Conservation (phyloP, 2,888 invertebrate species). For the Zaprionus obscuricornis region DNA sequence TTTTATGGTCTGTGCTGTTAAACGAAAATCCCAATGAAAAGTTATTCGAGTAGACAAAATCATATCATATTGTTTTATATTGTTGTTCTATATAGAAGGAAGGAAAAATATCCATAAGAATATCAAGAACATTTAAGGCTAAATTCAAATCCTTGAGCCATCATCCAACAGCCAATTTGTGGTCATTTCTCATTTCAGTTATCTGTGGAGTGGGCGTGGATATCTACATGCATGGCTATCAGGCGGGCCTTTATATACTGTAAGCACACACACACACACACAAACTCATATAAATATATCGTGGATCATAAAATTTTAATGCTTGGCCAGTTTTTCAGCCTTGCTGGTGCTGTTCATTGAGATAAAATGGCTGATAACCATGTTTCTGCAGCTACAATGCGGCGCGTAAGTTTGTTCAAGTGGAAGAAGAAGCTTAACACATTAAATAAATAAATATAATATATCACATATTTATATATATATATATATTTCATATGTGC, state of each 20-base stretch:
- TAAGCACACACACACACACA: constrained; percentile 83
- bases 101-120: constrained; percentile 23
- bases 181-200: constrained; percentile 84
- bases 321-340: constrained; percentile 85
- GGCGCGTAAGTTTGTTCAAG: constrained; percentile 72
- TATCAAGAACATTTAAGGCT: constrained; percentile 1
- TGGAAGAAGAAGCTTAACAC: constrained; percentile 3
- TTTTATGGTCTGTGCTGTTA: constrained; percentile 53
- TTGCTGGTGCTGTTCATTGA: constrained; percentile 86
- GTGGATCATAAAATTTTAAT: constrained; percentile 45
- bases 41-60: constrained; percentile 41
- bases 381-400: constrained; percentile 85
- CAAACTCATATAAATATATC: constrained; percentile 2
- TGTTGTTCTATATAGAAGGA: constrained; percentile 36
- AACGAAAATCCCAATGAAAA: constrained; percentile 43
- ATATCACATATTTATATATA: background rate
- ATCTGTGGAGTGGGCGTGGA: constrained; percentile 87
- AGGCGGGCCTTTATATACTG: constrained; percentile 86
- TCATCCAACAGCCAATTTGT: constrained; percentile 45
- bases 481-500: constrained; percentile 20
- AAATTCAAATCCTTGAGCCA: constrained; percentile 16
- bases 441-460: too few species aligned
- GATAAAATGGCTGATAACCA: constrained; percentile 87
- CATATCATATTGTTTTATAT: constrained; percentile 53
- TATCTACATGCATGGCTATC: constrained; percentile 86